phyloP scores from a whole-genome alignment of 1,140 invertebrate genomes.

The Bradynema listronoti region DNA sequence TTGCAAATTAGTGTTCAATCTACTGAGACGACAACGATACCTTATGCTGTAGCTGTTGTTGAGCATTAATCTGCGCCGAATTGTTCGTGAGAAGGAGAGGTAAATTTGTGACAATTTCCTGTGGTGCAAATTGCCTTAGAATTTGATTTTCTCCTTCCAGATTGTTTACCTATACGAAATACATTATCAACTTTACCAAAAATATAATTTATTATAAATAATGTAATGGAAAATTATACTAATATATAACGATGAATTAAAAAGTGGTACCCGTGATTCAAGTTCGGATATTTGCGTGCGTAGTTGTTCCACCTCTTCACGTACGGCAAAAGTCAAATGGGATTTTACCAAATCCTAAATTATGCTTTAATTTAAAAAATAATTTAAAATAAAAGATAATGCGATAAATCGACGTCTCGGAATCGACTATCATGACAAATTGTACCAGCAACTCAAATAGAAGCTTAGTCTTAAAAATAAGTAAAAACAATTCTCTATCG shows the following conservation, averaged over 20 bases:
- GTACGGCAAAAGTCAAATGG: slow-evolving; percentile 57
- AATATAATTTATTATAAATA: background rate
- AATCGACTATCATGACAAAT: no score
- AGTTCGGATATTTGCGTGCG: slow-evolving; percentile 45
- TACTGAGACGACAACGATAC: background rate
- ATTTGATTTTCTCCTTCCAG: slow-evolving; percentile 50
- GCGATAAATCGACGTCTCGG: no score
- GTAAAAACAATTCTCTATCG: background rate
- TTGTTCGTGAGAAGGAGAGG: slow-evolving; percentile 10
- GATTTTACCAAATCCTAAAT: slow-evolving; percentile 56
- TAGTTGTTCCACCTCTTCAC: slow-evolving; percentile 54
- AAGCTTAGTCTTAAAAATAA: slow-evolving; percentile 2
- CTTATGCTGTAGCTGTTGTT: slow-evolving; percentile 9
- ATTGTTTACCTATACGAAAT: slow-evolving; percentile 26
- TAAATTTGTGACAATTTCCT: slow-evolving; percentile 40
- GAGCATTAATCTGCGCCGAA: slow-evolving; percentile 10
- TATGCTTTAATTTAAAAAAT: background rate
- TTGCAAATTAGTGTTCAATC: no score
- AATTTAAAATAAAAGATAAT: no score
- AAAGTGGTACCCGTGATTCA: slow-evolving; percentile 36
- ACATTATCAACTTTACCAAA: background rate
- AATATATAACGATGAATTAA: slow-evolving; percentile 10
- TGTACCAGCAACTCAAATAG: no score
- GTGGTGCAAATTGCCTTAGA: slow-evolving; percentile 45
- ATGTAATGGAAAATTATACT: background rate